A percentile compares a stretch with the other conserved stretches of the same genome.
These are phyloP conservation scores for Xenopus borealis DNA, from an alignment of 2,113 vertebrate species.

Conservation along the genomic window DNA sequence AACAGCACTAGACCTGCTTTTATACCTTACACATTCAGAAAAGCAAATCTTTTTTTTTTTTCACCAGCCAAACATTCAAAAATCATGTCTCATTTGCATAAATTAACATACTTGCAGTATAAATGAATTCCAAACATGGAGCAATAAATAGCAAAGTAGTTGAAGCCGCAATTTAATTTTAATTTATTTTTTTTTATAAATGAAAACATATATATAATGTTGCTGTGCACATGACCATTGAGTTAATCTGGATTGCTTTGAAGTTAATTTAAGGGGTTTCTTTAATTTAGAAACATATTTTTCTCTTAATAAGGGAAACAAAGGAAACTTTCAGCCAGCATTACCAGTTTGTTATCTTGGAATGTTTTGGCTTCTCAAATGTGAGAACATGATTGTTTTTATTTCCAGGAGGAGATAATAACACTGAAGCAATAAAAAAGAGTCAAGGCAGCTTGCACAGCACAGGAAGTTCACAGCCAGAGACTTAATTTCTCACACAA, in stretches of 20 bases:
- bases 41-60: constrained; percentile 50
- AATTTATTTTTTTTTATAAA: constrained; percentile 48
- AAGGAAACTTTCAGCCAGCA: constrained; percentile 69
- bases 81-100: constrained; percentile 68
- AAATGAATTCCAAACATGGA: constrained; percentile 66
- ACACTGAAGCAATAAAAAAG: constrained; percentile 77
- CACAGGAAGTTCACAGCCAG: constrained; percentile 85
- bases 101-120: constrained; percentile 66
- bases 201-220: constrained; percentile 37
- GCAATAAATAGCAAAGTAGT: constrained; percentile 64
- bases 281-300: constrained; percentile 75
- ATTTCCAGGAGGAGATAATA: constrained; percentile 81
- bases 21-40: constrained; percentile 50
- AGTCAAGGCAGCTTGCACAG: constrained; percentile 74
- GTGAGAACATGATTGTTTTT: constrained; percentile 78
- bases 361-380: constrained; percentile 77
- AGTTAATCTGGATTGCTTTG: constrained; percentile 63
- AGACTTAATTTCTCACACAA: constrained; percentile 87
- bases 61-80: constrained; percentile 57
- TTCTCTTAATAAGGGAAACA: constrained; percentile 73
- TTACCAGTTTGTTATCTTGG: constrained; percentile 71
- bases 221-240: constrained; percentile 56
- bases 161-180: constrained; percentile 49
- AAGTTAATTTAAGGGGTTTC: constrained; percentile 65
- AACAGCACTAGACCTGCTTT: constrained; percentile 29